phyloP scores from a whole-genome alignment of 2,113 vertebrate genomes.

The Sporophila hypoxantha region DNA sequence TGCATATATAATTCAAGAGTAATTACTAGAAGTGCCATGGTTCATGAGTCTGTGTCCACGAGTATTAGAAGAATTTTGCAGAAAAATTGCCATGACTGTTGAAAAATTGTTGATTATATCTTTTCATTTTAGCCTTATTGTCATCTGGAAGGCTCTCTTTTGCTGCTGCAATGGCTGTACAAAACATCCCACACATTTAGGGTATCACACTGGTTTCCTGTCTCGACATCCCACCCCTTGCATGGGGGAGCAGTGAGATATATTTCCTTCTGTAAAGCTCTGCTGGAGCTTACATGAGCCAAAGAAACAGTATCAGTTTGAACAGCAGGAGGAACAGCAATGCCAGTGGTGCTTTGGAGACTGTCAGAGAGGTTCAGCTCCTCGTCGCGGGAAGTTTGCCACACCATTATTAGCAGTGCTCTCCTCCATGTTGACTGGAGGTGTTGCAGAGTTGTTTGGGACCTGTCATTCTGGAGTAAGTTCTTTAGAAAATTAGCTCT shows the following conservation, averaged over 20 bases:
- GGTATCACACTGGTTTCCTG: not conserved
- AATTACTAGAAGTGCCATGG: not conserved
- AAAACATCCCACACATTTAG: not conserved
- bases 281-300: not conserved
- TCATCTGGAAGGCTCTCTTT: not conserved
- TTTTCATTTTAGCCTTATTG: not conserved
- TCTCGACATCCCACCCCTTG: not conserved
- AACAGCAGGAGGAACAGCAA: not conserved
- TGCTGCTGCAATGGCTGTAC: not conserved
- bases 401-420: not conserved
- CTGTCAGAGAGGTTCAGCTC: not conserved
- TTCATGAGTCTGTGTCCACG: not conserved
- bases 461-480: not conserved
- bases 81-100: not conserved
- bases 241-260: not conserved
- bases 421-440: not conserved
- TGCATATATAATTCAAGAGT: not conserved
- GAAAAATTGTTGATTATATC: not conserved
- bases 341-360: not conserved
- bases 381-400: not conserved
- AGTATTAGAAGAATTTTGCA: not conserved
- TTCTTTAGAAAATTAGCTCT: not conserved
- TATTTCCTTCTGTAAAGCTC: not conserved
- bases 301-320: not conserved
- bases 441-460: not conserved